Evolutionary conservation across 2,888 invertebrate species (phyloP), one percentile per base, ranked within the genome.

Genomic region (Barypeithes pellucidus): DNA sequence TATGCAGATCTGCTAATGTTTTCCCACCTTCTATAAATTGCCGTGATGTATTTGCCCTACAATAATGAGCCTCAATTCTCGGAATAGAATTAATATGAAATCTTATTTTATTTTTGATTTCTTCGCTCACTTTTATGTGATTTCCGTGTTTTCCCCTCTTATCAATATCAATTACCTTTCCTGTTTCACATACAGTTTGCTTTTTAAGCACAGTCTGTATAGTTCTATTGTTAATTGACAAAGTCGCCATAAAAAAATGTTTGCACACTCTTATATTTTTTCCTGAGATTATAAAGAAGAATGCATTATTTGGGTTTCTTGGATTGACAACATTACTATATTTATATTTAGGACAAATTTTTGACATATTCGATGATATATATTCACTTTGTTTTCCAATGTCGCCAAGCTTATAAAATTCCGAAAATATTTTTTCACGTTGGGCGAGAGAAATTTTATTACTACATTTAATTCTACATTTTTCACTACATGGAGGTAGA

Each of bases 1-100:
- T 41, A 12, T 68, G 60, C 33, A 61, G 18, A n/a, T 61, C 61
- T 33, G 68, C 50, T 9, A 61, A 47, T 2, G 68, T 47, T 47
- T 50, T 61, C 14, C 29, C 33, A 14, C 68, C 68, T 18, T 68
- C 68, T 9, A 68, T 50, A 14, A 43, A 68, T 20, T 68, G 47
- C 12, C 24, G 43, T 12, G 16, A 16, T 20, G 61, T 36, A 20
- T 68, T 12, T 8, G 61, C 5, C 33, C 60, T 3, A 11, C 33
- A 61, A 24, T 68, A 68, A 50, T 68, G 68, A 20, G 39, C 47
- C 3, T 68, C 68, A 18, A 68, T 20, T 1, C 68, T 18, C 1
- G 61, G 68, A 1, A 68, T 68, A 7, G 68, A 50, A 2, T 52
- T 47, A 4, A 68, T 68, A 24, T 61, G 68, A 16, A 2, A 1